These are phyloP conservation scores for Dicaeum eximium DNA, from an alignment of 2,113 vertebrate genomes.

Conservation along the genomic window DNA sequence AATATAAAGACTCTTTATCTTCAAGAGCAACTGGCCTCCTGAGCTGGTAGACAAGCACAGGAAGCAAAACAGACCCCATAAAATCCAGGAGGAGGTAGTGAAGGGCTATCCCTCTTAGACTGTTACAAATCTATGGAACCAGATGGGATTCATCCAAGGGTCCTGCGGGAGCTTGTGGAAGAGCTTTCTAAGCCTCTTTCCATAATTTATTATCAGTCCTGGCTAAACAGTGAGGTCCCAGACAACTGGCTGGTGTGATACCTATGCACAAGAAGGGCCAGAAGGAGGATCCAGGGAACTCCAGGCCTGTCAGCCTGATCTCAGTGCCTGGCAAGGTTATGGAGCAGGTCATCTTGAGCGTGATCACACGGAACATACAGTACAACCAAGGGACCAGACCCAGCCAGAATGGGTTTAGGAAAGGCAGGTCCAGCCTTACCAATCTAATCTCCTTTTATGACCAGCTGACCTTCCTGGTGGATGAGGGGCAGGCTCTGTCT, in stretches of 20 bases:
- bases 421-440: neutral
- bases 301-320: neutral
- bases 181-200: neutral
- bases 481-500: neutral
- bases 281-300: neutral
- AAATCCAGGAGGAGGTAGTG: neutral
- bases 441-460: neutral
- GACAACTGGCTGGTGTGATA: too few species aligned
- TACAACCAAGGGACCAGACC: neutral
- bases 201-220: neutral
- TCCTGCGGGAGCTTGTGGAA: neutral
- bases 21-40: neutral
- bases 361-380: rapidly evolving
- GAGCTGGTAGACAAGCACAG: neutral
- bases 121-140: too few species aligned
- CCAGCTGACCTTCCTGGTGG: rapidly evolving
- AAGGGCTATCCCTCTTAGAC: neutral
- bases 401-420: neutral
- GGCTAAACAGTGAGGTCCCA: neutral
- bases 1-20: neutral
- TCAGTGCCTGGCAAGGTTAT: neutral
- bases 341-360: neutral
- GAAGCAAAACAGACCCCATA: neutral
- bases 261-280: neutral
- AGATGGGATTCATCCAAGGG: neutral